Conservation (phyloP, 2,113 vertebrate species). For the Rhabdomys dilectus region DNA sequence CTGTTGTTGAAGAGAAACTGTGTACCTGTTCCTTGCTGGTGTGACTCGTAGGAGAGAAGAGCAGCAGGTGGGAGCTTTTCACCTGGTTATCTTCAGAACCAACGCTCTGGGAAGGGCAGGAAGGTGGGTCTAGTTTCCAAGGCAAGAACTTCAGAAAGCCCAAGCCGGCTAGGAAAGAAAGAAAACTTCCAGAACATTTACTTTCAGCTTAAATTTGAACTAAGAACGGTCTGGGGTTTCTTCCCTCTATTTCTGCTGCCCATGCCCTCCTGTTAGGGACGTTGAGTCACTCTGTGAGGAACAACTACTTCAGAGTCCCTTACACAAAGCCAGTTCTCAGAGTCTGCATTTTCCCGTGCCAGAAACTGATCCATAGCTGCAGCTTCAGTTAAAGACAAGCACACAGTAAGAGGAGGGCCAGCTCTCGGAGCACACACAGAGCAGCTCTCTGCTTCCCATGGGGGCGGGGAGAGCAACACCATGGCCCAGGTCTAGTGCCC, state of each 20-base stretch:
- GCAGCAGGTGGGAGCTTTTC: background rate
- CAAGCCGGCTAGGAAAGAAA: background rate
- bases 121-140: background rate
- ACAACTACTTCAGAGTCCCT: slow-evolving; percentile 1
- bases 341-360: background rate
- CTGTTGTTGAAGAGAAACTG: background rate
- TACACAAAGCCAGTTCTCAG: background rate
- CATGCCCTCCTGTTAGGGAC: background rate
- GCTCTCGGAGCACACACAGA: background rate
- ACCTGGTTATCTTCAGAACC: background rate
- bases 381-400: background rate
- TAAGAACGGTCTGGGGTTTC: background rate
- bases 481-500: background rate
- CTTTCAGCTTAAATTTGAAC: background rate
- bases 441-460: background rate
- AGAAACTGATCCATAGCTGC: background rate
- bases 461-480: background rate
- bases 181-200: background rate
- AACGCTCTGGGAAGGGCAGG: background rate
- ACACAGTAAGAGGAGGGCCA: background rate
- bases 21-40: background rate
- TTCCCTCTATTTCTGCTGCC: background rate
- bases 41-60: background rate
- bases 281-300: background rate
- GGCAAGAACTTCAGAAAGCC: slow-evolving; percentile 9